Evolutionary conservation across 2,888 invertebrate species (phyloP).

Genomic region (Perdita meconis): DNA sequence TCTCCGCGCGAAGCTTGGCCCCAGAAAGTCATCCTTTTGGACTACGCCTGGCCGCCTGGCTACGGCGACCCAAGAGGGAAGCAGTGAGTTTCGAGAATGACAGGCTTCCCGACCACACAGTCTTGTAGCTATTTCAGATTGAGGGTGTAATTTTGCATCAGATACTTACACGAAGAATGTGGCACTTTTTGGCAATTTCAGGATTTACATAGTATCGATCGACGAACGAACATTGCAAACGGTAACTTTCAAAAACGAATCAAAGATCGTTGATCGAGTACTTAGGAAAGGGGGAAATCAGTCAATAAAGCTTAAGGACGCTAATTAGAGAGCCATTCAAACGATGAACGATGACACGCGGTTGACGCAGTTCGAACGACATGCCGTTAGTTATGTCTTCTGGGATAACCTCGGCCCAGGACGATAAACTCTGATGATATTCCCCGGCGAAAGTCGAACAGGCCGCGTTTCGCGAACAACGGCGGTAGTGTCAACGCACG

Average conservation of each 20-base stretch:
- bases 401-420: constrained; percentile 81
- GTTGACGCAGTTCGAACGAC: constrained; percentile 79
- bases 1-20: constrained; percentile 1
- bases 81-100: constrained; percentile 27
- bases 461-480: constrained; percentile 63
- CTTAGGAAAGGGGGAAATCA: constrained; percentile 32
- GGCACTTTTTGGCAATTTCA: no score
- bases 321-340: constrained; percentile 83
- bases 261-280: neutral
- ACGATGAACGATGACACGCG: constrained; percentile 82
- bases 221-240: neutral
- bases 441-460: constrained; percentile 19
- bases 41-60: no score
- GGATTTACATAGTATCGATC: neutral
- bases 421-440: constrained; percentile 78
- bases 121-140: constrained; percentile 1
- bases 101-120: constrained; percentile 28
- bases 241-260: neutral
- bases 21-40: constrained; percentile 11
- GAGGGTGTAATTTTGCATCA: neutral
- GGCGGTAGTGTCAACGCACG: constrained; percentile 70
- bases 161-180: no score
- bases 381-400: constrained; percentile 83
- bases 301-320: constrained; percentile 76
- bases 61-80: constrained; percentile 14